Conservation (phyloP, 2,888 invertebrate species). For the Cephus nigrinus region DNA sequence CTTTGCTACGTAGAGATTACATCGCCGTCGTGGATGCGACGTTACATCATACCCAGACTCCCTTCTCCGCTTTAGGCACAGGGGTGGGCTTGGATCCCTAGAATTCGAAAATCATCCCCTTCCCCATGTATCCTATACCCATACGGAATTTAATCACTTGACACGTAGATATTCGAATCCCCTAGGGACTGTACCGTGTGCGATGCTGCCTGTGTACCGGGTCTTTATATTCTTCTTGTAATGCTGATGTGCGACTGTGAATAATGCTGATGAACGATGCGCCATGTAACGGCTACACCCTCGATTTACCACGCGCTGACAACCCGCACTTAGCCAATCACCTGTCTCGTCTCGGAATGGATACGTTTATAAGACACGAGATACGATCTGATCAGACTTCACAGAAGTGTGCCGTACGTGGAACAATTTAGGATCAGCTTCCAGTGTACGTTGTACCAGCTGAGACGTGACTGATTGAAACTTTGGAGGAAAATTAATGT, state of each 20-base stretch:
- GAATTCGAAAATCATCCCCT: constrained; percentile 1
- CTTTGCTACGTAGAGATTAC: constrained; percentile 15
- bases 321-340: not conserved
- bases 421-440: not conserved
- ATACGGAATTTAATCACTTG: constrained; percentile 53
- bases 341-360: not conserved
- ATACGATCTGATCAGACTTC: not conserved
- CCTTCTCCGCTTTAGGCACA: constrained; percentile 18
- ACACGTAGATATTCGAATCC: constrained; percentile 19
- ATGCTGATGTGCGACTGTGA: constrained; percentile 21
- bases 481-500: not conserved
- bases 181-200: not conserved
- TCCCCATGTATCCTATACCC: constrained; percentile 23
- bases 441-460: not conserved
- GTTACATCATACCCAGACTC: constrained; percentile 26
- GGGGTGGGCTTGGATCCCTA: not conserved
- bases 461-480: not conserved
- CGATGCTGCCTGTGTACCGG: not conserved
- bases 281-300: constrained; percentile 1
- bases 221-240: constrained; percentile 11
- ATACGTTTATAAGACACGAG: not conserved
- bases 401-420: not conserved
- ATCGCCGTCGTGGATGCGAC: constrained; percentile 24
- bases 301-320: not conserved
- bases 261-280: constrained; percentile 25